Base-by-base conservation (phyloP, 2,888 invertebrate species). In the Tipula unca region DNA sequence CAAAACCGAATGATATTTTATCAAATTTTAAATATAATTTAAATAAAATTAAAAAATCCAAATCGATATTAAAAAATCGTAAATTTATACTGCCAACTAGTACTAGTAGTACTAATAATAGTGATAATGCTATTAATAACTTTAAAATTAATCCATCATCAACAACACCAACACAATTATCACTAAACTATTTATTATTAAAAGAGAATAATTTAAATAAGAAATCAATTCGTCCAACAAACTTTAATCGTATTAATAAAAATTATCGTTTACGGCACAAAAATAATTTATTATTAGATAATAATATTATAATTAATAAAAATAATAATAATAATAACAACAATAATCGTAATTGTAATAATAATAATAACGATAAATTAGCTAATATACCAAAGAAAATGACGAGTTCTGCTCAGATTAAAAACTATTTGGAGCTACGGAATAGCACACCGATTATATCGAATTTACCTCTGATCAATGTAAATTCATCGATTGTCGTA, bases 391-490 rank as follows among this genome's bases (percentile, higher is more conserved):
- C 20, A 25, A 69, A n/a, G n/a, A n/a, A 25, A 69, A 69, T n/a
- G 1, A 69, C 20, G 4, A 25, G 13, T 0, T 25, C 1, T 10
- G 69, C 25, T 25, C 69, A 69, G 10, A 25, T 2, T 10, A 69
- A 32, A 83, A 83, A 83, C 6, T 83, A 83, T 29, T 83, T 83
- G n/a, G 32, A 48, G 29, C 25, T 85, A 17, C n/a, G 17, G 14
- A 48, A 85, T 85, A 85, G 84, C 42, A 54, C 36, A n/a, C 85
- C 85, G 25, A 85, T 87, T 25, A 48, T 87, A 35, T 86, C 86
- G 14, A 86, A 87, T 86, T 83, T 87, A 82, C 87, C 86, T 39
- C 86, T 86, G 29, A 86, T 86, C n/a, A 32, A 85, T 85, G 29
- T 85, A 14, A 85, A 86, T 85, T 85, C 86, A 69, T 87, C 86